Evolutionary conservation across 1,140 invertebrate species (phyloP).

Genomic region (Lasioglossum albipes): DNA sequence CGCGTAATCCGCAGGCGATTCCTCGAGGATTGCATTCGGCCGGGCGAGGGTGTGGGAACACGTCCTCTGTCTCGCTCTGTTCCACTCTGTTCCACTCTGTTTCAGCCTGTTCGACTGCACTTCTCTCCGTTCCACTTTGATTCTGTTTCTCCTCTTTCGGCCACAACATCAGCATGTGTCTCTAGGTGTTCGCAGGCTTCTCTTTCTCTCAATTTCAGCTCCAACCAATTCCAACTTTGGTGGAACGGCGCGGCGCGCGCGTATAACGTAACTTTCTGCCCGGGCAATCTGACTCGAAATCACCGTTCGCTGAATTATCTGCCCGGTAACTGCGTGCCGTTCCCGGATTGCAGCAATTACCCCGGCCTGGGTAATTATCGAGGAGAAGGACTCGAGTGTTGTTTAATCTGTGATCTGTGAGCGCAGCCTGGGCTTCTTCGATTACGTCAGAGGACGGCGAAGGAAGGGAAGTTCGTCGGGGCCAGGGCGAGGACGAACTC

Average conservation of each 20-base stretch:
- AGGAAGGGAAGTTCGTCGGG: constrained; percentile 36
- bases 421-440: constrained; percentile 71
- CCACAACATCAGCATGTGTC: neutral
- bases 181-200: neutral
- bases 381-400: constrained; percentile 77
- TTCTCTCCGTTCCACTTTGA: no score
- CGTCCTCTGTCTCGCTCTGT: neutral
- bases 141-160: no score
- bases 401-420: constrained; percentile 77
- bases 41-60: constrained; percentile 37
- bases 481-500: neutral
- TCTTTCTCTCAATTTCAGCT: constrained; percentile 69
- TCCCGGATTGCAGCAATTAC: constrained; percentile 79
- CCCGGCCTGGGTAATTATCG: constrained; percentile 77
- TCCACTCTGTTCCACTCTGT: no score
- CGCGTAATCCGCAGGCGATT: constrained; percentile 58
- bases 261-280: constrained; percentile 75
- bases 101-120: no score
- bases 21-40: constrained; percentile 52
- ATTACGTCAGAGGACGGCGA: constrained; percentile 70
- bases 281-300: constrained; percentile 77
- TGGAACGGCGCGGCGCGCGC: constrained; percentile 48
- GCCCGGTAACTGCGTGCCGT: constrained; percentile 76
- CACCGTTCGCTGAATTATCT: constrained; percentile 78
- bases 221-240: constrained; percentile 78